Conservation (phyloP, 1,140 invertebrate species). For the Lepidurus packardi region DNA sequence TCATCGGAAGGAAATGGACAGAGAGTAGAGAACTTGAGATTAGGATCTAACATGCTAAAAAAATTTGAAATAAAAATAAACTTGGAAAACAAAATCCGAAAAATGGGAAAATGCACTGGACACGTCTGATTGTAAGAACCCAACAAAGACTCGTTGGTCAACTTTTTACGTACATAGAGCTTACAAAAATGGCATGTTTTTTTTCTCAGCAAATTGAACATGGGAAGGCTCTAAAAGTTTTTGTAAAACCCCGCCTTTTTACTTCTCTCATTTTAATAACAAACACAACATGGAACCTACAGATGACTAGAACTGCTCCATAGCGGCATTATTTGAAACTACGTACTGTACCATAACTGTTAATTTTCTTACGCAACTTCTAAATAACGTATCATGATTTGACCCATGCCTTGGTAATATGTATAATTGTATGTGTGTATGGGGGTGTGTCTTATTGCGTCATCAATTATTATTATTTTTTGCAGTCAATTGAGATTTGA, state of each 20-base stretch:
- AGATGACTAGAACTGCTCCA: slow-evolving; percentile 14
- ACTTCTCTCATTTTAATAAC: not conserved
- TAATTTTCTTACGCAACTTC: not conserved
- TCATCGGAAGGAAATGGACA: not conserved
- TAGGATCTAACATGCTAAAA: not conserved
- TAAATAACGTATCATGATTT: slow-evolving; percentile 14
- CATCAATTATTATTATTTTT: not conserved
- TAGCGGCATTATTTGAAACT: slow-evolving; percentile 7
- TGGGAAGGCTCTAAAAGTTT: not conserved
- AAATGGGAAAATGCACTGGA: not conserved
- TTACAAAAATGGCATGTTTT: slow-evolving; percentile 18
- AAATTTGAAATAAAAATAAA: not conserved
- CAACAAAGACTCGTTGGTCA: slow-evolving; percentile 21
- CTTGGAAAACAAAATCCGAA: not conserved
- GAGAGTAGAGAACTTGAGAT: not conserved
- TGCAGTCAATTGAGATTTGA: not conserved
- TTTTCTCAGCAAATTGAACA: slow-evolving; percentile 3
- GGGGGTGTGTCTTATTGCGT: not conserved
- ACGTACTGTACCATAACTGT: not conserved
- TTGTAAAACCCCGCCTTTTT: not conserved
- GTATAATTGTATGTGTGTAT: not conserved
- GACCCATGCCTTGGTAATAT: not conserved
- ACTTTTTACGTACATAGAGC: slow-evolving; percentile 14
- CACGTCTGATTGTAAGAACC: slow-evolving; percentile 4
- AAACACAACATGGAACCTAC: slow-evolving; percentile 21